phyloP scores from a whole-genome alignment of 1,140 invertebrate genomes.

The Drosophila hydei region DNA sequence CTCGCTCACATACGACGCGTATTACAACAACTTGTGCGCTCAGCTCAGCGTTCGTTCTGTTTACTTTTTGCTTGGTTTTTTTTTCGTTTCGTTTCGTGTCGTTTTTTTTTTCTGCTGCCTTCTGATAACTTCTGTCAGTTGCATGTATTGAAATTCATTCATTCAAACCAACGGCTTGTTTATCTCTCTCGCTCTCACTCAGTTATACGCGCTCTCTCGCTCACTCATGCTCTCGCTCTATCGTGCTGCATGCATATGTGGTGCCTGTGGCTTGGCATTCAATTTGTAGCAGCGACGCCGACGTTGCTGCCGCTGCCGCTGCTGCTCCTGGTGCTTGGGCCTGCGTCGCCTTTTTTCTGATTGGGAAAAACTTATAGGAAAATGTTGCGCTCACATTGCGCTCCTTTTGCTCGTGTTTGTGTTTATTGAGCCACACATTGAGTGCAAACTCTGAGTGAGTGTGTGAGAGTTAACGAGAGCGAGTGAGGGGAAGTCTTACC shows the following conservation, averaged over 20 bases:
- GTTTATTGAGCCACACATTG: conserved; percentile 72
- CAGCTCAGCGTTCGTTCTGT: conserved; percentile 40
- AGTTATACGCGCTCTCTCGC: conserved; percentile 23
- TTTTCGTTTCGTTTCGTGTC: conserved; percentile 15
- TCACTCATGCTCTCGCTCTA: conserved; percentile 31
- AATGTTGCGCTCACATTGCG: conserved; percentile 40
- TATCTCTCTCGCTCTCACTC: conserved; percentile 33
- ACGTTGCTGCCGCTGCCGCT: conserved; percentile 9
- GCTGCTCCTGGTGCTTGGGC: conserved; percentile 15
- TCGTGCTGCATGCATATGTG: conserved; percentile 44
- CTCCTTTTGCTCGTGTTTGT: conserved; percentile 27
- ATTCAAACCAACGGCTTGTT: conserved; percentile 60
- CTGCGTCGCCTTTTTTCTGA: conserved; percentile 65
- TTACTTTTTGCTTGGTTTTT: conserved; percentile 47
- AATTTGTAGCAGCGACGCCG: conserved; percentile 42
- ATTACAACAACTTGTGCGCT: conserved; percentile 47
- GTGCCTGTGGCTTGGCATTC: conserved; percentile 47
- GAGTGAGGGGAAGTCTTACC: conserved; percentile 35
- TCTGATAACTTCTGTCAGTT: conserved; percentile 73
- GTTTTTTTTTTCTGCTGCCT: conserved; percentile 28
- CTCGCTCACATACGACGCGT: conserved; percentile 3
- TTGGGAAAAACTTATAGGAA: conserved; percentile 77
- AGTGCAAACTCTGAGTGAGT: conserved; percentile 48
- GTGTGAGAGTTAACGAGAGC: neutral
- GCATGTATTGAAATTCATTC: conserved; percentile 83